Conservation (phyloP, 2,888 invertebrate species). For the Phoenoteleia sp. region DNA sequence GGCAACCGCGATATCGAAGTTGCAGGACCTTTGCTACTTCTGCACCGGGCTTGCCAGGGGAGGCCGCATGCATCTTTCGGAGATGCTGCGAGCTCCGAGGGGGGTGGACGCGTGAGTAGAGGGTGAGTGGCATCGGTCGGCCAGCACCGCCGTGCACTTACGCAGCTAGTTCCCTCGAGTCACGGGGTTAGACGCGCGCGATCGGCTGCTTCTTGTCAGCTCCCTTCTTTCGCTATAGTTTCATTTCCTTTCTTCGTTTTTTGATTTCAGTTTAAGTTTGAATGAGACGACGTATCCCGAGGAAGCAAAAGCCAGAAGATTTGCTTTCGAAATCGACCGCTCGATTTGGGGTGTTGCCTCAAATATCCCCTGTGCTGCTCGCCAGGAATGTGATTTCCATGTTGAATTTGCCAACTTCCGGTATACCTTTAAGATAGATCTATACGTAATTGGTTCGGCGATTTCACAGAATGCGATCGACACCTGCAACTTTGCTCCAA, state of each 20-base stretch:
- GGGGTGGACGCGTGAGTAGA: conserved; percentile 83
- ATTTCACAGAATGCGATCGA: not conserved
- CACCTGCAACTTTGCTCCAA: not conserved
- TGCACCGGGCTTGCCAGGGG: conserved; percentile 82
- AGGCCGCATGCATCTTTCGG: conserved; percentile 77
- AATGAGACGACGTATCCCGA: not conserved
- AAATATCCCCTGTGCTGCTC: conserved; percentile 11
- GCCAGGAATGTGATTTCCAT: conserved; percentile 4
- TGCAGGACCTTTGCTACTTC: conserved; percentile 83
- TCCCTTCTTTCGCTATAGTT: conserved; percentile 87
- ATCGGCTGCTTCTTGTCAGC: conserved; percentile 88
- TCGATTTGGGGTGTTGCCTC: conserved; percentile 42
- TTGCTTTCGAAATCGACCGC: not conserved
- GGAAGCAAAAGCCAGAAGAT: not conserved
- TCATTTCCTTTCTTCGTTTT: conserved; percentile 83
- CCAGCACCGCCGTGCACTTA: conserved; percentile 87
- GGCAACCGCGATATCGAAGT: too few species aligned
- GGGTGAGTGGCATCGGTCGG: conserved; percentile 82
- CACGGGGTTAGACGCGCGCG: conserved; percentile 88
- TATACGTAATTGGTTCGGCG: conserved; percentile 65
- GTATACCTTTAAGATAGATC: conserved; percentile 52
- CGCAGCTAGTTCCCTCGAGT: conserved; percentile 87
- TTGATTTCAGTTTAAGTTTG: conserved; percentile 68
- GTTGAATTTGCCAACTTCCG: conserved; percentile 6
- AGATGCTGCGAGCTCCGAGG: conserved; percentile 81